Evolutionary conservation across 2,888 invertebrate genomes (phyloP).

Genomic region (Macrophya annulata): DNA sequence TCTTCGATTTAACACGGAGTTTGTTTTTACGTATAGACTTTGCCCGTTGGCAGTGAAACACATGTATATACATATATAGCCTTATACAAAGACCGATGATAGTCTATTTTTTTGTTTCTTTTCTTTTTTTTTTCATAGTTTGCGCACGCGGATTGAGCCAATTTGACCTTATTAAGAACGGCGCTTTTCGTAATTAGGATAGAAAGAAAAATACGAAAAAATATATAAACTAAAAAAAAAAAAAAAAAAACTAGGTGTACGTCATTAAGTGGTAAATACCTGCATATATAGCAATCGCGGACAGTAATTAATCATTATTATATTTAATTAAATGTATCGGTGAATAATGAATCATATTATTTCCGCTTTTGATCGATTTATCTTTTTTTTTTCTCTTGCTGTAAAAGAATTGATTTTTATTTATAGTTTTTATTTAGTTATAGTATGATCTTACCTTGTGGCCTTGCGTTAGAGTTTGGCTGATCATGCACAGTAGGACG

Average conservation of each 20-base stretch:
- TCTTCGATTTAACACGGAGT: constrained; percentile 62
- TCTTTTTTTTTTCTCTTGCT: neutral
- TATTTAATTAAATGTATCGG: neutral
- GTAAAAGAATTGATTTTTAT: neutral
- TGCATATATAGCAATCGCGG: neutral
- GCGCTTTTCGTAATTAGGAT: constrained; percentile 40
- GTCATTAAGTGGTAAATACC: constrained; percentile 28
- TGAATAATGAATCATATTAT: constrained; percentile 6
- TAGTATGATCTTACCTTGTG: constrained; percentile 75
- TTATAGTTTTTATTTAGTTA: neutral
- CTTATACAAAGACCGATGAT: constrained; percentile 5
- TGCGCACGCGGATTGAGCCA: constrained; percentile 33
- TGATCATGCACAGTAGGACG: constrained; percentile 77
- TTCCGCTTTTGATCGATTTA: constrained; percentile 1
- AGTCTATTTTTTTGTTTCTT: neutral
- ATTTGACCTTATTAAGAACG: constrained; percentile 29
- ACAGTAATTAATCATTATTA: constrained; percentile 19
- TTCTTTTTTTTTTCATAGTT: neutral
- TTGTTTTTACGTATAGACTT: constrained; percentile 60
- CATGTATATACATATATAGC: constrained; percentile 51
- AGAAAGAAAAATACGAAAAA: too few species aligned
- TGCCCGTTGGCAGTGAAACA: constrained; percentile 65
- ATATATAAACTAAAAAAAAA: neutral
- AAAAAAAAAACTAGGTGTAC: constrained; percentile 33
- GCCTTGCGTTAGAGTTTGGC: constrained; percentile 77